Evolutionary conservation across 2,797 vertebrate species (phyloP), one percentile per base, ranked within the genome.

Genomic region (Microctenopoma lineatum): DNA sequence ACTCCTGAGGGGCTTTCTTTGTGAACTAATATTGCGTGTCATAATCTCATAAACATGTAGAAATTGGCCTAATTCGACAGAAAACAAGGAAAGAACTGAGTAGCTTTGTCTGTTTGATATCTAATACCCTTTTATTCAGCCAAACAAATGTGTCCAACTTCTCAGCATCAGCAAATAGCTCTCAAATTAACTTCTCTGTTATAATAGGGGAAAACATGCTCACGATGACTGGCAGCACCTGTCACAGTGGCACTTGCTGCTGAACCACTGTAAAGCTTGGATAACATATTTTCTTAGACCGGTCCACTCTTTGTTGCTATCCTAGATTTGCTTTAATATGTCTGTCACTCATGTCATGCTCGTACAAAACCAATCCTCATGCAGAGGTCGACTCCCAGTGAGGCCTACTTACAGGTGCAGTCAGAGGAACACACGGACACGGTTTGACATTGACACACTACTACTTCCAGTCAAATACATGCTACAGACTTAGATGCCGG

Each of bases 1-100:
- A 70, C 82, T 62, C 51, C 73, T 50, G 27, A 51, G 76, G 66
- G 56, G 12, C 7, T 7, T 44, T 68, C 51, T 67, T 52, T 56
- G 63, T 60, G 45, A 68, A 41, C 47, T 13, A 38, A 10, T 56
- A 38, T 2, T 57, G 36, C 34, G 7, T 65, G 44, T 70, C 56
- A 44, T 60, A 53, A 60, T 66, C 36, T 38, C 54, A 65, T 25
- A 38, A 70, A 63, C 32, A 60, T 67, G 27, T 45, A 42, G 27
- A 59, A 77, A 70, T 7, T 7, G 29, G 29, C 61, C n/a, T 14
- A 63, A 72, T 73, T 44, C 11, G n/a, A 5, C 15, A 59, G 56
- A 60, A 65, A 21, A 75, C 8, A 16, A 41, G 12, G 5, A 16
- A 36, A 7, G 5, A 38, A 58, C 53, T 27, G 10, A 52, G 67